Base-by-base conservation (phyloP, 92 coral and sea anemone genomes). In the Scolanthus callimorphus region DNA sequence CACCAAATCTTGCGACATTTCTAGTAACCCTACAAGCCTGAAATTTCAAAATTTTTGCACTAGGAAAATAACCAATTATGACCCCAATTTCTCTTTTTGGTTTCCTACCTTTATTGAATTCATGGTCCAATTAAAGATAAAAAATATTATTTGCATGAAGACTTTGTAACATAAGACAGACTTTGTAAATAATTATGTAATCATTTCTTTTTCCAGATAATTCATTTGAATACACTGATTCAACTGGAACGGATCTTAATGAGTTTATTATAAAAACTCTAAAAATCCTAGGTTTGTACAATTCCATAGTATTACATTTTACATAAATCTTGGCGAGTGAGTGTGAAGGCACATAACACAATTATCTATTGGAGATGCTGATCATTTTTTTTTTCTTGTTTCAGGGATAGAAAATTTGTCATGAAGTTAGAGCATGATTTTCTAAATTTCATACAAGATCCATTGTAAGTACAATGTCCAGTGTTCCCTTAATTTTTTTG, bases 191-290 rank as follows among this genome's bases (percentile, higher is more conserved):
- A n/a, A n/a, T n/a, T 17, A 3, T 38, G n/a, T 21, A 20, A 8
- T 11, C 47, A 25, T 15, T 29, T 51, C 17, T 22, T 50, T 59
- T 73, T 65, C 51, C 57, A 92, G 98, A 92, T 72, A 86, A 90
- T 65, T 92, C 98, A 31, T 89, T 92, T 80, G 98, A 92, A 58
- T 92, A 92, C 60, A 92, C 98, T 46, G 98, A 92, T 70, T 92
- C 98, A 27, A 92, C 98, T 43, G 98, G 98, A 31, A 92, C 98
- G 53, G 98, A 92, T 66, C 80, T 92, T 26, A 80, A 88, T 77
- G 98, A 88, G 73, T 92, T 92, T 77, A 92, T 92, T 46, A 76
- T 92, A 39, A 92, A 88, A 66, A 92, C 98, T 29, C 67, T 92
- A 74, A 68, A 67, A 92, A 92, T 74, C 98, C 88, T 41, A 88